Evolutionary conservation across 2,888 invertebrate species (phyloP), one percentile per base, ranked within the genome.

Genomic region (Dicyrtomina minuta): DNA sequence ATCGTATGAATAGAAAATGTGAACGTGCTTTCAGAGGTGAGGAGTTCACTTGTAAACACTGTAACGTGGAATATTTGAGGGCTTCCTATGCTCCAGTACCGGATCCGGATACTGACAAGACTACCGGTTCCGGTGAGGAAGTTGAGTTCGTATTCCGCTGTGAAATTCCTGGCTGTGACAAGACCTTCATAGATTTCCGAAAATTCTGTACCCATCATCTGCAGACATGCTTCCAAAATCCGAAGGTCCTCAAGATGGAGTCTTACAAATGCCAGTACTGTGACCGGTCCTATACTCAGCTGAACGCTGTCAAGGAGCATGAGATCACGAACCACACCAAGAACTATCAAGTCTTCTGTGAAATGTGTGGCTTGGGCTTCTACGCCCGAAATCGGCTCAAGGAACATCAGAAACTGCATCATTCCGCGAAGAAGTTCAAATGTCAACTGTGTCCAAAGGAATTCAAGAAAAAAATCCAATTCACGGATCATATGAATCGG

Each of bases 321-420:
- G 8, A 15, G 17, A 51, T 41, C 1, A 27, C 49, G n/a, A 53
- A 53, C 22, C 65, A 65, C 20, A 65, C 65, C 4, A 65, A 65
- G 41, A 15, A 65, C 3, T 65, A 53, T 22, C 20, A 53, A 12
- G 27, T 65, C 39, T 65, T 53, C 41, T 65, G 65, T 49, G 65
- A 65, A 39, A 8, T 39, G 15, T 65, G 65, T 53, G 65, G 65
- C 10, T 8, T 39, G 6, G 65, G 65, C n/a, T 6, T 33, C 2
- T 26, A 15, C 5, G 53, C 26, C 15, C 10, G 26, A 33, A 27
- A 53, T 15, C 27, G 39, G 4, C n/a, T 65, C 17, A 51, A 51
- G 22, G 15, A 53, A 20, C 65, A 65, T n/a, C 27, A 53, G 65
- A 15, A 53, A n/a, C 17, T 51, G 10, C 65, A 65, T 39, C 17